Base-by-base conservation (phyloP, 1,140 invertebrate genomes). In the Callitettix versicolor region DNA sequence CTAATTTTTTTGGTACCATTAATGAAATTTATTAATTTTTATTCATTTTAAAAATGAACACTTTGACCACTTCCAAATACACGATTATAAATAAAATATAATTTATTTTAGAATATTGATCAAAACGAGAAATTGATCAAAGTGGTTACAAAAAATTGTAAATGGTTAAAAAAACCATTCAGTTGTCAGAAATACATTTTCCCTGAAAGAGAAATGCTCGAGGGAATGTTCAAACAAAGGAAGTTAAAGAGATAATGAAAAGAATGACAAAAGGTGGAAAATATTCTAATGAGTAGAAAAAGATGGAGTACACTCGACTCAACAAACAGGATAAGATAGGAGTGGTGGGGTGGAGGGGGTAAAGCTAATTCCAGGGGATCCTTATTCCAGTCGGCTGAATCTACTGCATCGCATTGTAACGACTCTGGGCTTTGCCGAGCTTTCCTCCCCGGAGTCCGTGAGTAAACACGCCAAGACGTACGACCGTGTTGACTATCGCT, bases 221-320 rank as follows among this genome's bases (percentile, higher is more conserved):
- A 30, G 26, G 26, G 26, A 12, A 41, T 3, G n/a, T 41, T 20
- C 17, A 46, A 22, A 46, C 43, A 46, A 46, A 46, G 43, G 14
- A 22, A 18, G 6, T 46, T 46, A 46, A 46, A 17, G 21, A 46
- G 43, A 46, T 46, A 46, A 46, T 46, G 43, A 22, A 46, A 46
- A 46, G 43, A 46, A 46, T 46, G 43, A 46, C 43, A 46, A 46
- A 21, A 46, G 22, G 43, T 17, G 17, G 21, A 22, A 46, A 22
- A 46, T 46, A 46, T 46, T 20, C 12, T 46, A 46, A 46, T 46
- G 43, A 46, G 43, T 46, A 18, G 21, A 21, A 22, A 46, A 46
- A 21, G 43, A 46, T 46, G 43, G 43, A 46, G 43, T 3, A 41
- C 40, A n/a, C 26, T 20, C n/a, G 40, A 20, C 2, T 46, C 22